Percentiles rank a stretch among this genome's conserved stretches.
phyloP scores from a whole-genome alignment of 2,797 vertebrate species.

The Vultur gryphus region DNA sequence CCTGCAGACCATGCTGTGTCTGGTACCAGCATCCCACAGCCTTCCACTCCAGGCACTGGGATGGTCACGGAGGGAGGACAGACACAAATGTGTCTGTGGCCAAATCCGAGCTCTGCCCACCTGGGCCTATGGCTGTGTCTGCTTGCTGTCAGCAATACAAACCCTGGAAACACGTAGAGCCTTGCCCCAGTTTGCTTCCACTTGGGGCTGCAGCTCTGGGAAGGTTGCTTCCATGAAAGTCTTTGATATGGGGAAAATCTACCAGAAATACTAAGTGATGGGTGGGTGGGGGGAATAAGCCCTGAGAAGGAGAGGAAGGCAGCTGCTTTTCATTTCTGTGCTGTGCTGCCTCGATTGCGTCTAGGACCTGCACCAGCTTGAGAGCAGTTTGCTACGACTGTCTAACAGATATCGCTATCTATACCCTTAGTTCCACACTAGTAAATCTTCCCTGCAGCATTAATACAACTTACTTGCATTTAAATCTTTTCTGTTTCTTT shows the following conservation, averaged over 20 bases:
- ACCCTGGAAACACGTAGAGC: not conserved
- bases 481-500: not conserved
- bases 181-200: not conserved
- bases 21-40: not conserved
- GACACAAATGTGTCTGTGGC: accelerated
- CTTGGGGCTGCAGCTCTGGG: not conserved
- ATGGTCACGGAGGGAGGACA: not conserved
- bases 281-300: not conserved
- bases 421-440: not conserved
- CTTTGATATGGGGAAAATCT: not conserved
- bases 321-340: not conserved
- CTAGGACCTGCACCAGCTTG: not conserved
- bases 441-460: not conserved
- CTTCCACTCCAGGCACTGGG: not conserved
- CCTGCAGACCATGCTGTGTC: not conserved
- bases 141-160: not conserved
- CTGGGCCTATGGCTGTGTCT: not conserved
- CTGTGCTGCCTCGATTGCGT: not conserved
- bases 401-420: not conserved
- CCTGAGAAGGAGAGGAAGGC: not conserved
- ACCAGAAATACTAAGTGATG: not conserved
- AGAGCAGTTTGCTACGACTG: not conserved
- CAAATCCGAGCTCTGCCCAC: not conserved
- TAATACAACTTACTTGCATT: not conserved
- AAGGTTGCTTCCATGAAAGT: not conserved